Evolutionary conservation across 2,888 invertebrate species (phyloP).

Genomic region (Brassicogethes aeneus): DNA sequence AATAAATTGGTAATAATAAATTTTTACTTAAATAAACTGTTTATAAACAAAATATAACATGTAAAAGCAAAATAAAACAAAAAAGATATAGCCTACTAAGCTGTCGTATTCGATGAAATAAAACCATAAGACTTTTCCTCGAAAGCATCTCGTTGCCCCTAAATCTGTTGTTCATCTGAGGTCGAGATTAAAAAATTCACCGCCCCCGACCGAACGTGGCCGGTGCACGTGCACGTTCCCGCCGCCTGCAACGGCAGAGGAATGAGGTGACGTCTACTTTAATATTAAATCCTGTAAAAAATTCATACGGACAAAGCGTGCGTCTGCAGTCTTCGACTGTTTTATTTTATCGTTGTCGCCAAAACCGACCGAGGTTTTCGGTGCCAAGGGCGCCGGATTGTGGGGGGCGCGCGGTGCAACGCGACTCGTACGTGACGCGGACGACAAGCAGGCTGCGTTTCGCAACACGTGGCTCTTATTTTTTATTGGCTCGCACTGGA

Average conservation of each 20-base stretch:
- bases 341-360: constrained; percentile 25
- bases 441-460: not conserved
- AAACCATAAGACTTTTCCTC: too few species aligned
- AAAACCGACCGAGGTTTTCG: constrained; percentile 20
- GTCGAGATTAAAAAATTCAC: not conserved
- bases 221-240: too few species aligned
- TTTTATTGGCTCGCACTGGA: too few species aligned
- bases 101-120: too few species aligned
- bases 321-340: constrained; percentile 8
- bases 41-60: too few species aligned
- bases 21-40: too few species aligned
- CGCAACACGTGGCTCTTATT: constrained; percentile 28
- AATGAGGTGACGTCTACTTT: not conserved
- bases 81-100: too few species aligned
- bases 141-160: too few species aligned
- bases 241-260: too few species aligned
- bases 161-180: too few species aligned
- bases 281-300: not conserved
- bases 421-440: not conserved
- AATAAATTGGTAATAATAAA: too few species aligned
- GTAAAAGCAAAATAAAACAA: too few species aligned
- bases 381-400: constrained; percentile 8
- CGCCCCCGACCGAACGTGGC: not conserved
- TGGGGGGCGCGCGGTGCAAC: constrained; percentile 15
- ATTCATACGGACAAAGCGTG: not conserved